Evolutionary conservation across 2,888 invertebrate genomes (phyloP).

Genomic region (Noctua pronuba): DNA sequence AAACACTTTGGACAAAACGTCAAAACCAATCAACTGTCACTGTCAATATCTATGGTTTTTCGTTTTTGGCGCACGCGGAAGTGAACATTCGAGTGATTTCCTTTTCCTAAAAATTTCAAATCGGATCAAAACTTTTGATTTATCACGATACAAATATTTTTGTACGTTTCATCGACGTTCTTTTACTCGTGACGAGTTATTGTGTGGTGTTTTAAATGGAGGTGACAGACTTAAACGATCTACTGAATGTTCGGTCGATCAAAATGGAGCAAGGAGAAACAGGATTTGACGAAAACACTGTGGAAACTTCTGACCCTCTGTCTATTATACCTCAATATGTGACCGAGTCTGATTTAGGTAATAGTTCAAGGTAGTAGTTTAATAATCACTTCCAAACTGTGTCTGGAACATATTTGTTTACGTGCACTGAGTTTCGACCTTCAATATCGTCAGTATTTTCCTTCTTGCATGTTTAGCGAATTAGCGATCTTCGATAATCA

Average conservation of each 20-base stretch:
- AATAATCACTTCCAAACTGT: neutral
- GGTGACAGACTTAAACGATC: slow-evolving; percentile 84
- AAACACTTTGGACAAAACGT: slow-evolving; percentile 34
- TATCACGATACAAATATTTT: slow-evolving; percentile 40
- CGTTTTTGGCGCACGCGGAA: slow-evolving; percentile 87
- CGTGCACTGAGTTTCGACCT: slow-evolving; percentile 3
- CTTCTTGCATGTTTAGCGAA: neutral
- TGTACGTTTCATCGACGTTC: neutral
- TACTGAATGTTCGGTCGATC: slow-evolving; percentile 83
- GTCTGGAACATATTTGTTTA: neutral
- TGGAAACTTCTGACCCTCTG: slow-evolving; percentile 79
- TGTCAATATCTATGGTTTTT: slow-evolving; percentile 72
- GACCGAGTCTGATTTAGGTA: slow-evolving; percentile 87
- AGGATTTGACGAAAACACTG: slow-evolving; percentile 77
- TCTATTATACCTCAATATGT: slow-evolving; percentile 88
- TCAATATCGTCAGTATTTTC: slow-evolving; percentile 15
- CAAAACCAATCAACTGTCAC: slow-evolving; percentile 50
- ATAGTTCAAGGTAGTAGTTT: slow-evolving; percentile 25
- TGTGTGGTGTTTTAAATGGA: slow-evolving; percentile 76
- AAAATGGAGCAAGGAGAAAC: slow-evolving; percentile 86
- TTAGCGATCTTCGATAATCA: neutral
- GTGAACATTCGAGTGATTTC: slow-evolving; percentile 82
- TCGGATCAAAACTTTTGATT: slow-evolving; percentile 70
- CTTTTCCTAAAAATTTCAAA: slow-evolving; percentile 85
- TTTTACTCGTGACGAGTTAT: slow-evolving; percentile 26